Base-by-base conservation (phyloP, 2,797 vertebrate species). In the Saxicola maurus region DNA sequence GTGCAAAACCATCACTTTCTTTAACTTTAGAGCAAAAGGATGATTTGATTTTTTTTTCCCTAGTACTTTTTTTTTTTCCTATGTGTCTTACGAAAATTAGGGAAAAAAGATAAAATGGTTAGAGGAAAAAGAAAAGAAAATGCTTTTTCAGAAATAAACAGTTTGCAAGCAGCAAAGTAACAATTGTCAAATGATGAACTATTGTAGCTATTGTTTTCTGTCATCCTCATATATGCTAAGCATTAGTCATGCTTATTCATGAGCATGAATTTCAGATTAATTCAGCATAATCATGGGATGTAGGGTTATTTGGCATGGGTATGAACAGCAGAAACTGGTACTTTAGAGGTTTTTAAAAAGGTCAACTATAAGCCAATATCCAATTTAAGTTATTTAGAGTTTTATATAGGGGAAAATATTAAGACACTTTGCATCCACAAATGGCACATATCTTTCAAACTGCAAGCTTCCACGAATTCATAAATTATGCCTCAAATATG, bases 31-130 rank as follows among this genome's bases (percentile, higher is more conserved):
- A 31, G 38, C 0, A 5, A 24, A 12, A 25, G 20, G 3, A 8
- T n/a, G 4, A 25, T 55, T 74, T 24, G 12, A 3, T 0, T 1
- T 33, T n/a, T 45, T 24, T 31, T 13, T 12, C 4, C 4, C 1
- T 46, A 13, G 4, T 7, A 3, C 3, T 17, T 23, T 13, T 3
- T 5, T 31, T 42, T 12, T 18, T 57, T 18, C 8, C 2, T 24
- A 5, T 18, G 4, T 15, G 2, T 51, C 4, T 43, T 35, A 49
- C 0, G 0, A 13, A 65, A 56, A 68, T 65, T 33, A 65, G 2
- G 1, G 13, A 65, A 65, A 65, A 33, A 8, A 45, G 5, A 38
- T 24, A 18, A 69, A 69, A 59, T 4, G 13, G 7, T 15, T 61
- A 14, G 37, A 37, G 7, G 27, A 40, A 45, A 40, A 49, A 69